Percentiles rank a stretch among this genome's conserved stretches.
Evolutionary conservation across 2,113 vertebrate species (phyloP).

Genomic region (Apistogramma diplotaenia): DNA sequence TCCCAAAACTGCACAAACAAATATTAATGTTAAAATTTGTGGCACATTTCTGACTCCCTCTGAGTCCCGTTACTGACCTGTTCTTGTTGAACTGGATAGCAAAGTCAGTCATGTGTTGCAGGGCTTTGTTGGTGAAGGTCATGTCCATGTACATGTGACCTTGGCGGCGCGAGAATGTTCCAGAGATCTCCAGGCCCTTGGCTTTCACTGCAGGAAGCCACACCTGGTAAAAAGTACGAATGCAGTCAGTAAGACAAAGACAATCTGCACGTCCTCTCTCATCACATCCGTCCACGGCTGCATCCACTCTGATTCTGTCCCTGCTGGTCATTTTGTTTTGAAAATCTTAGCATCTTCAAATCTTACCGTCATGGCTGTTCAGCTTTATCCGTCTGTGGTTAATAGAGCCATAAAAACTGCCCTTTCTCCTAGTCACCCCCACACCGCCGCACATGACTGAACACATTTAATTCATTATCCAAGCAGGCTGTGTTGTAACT

Average conservation of each 20-base stretch:
- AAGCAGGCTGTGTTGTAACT: not conserved
- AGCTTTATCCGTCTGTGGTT: too few relatives aligned
- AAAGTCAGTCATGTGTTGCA: conserved; percentile 99
- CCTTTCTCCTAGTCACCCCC: too few relatives aligned
- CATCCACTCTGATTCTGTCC: too few relatives aligned
- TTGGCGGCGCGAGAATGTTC: conserved; percentile 94
- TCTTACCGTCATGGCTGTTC: too few relatives aligned
- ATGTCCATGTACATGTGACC: conserved; percentile 99
- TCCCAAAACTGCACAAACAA: conserved; percentile 82
- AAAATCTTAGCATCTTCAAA: too few relatives aligned
- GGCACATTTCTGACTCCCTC: not conserved
- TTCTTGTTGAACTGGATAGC: conserved; percentile 99
- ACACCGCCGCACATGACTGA: not conserved
- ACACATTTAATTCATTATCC: not conserved
- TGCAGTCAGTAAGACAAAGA: not conserved
- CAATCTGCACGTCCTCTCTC: too few relatives aligned
- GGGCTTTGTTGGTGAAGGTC: conserved; percentile 96
- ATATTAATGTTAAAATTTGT: not conserved
- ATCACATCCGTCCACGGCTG: too few relatives aligned
- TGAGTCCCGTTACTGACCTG: conserved; percentile 78
- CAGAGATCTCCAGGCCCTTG: conserved; percentile 95
- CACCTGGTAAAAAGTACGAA: conserved; percentile 72
- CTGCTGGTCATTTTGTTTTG: too few relatives aligned
- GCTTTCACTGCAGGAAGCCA: conserved; percentile 98
- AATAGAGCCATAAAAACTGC: too few relatives aligned